A percentile compares a stretch with the other conserved stretches of the same genome.
Conservation (phyloP, 2,113 vertebrate species). For the Noturus placidus region DNA sequence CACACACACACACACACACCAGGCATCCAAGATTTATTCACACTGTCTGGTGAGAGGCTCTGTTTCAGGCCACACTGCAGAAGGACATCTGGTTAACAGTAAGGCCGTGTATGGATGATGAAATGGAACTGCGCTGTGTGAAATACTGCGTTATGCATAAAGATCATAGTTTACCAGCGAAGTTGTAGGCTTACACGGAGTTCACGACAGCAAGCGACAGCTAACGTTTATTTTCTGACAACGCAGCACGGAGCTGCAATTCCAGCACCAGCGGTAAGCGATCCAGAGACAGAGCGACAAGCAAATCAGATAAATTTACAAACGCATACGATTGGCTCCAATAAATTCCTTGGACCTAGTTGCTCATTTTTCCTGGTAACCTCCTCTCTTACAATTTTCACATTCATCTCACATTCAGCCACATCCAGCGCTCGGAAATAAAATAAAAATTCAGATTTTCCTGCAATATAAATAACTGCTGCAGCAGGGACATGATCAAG, state of each 20-base stretch:
- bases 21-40: background rate
- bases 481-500: background rate
- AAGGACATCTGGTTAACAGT: background rate
- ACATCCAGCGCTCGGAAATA: background rate
- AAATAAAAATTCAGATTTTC: background rate
- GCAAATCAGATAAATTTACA: background rate
- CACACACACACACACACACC: background rate
- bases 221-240: background rate
- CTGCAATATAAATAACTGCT: background rate
- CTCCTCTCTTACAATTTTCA: background rate
- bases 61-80: background rate
- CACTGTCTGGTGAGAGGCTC: background rate
- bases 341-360: background rate
- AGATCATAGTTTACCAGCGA: background rate
- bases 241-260: background rate
- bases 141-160: background rate
- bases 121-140: background rate
- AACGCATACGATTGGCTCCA: background rate
- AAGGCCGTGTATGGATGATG: background rate
- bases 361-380: background rate
- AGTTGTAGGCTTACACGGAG: background rate
- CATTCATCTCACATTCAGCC: background rate
- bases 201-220: background rate
- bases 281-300: background rate
- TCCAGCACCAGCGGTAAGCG: background rate